A percentile compares a stretch with the other conserved stretches of the same genome.
Evolutionary conservation across 1,140 invertebrate species (phyloP).

Genomic region (Drosophila santomea): DNA sequence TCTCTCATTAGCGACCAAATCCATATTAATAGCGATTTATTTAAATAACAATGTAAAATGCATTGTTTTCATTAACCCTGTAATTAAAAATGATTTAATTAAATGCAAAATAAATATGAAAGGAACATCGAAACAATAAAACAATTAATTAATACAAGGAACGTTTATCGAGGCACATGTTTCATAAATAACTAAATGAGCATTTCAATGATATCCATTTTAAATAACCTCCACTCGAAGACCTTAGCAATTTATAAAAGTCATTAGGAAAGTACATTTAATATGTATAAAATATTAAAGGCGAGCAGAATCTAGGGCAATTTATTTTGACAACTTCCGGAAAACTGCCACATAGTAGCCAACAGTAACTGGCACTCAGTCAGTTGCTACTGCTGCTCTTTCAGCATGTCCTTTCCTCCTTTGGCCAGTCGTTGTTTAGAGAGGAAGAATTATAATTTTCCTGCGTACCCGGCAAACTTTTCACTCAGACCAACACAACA

Average conservation of each 20-base stretch:
- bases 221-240: neutral
- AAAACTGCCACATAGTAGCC: constrained; percentile 30
- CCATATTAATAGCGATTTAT: constrained; percentile 7
- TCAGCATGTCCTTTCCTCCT: constrained; percentile 21
- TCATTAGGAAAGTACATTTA: constrained; percentile 8
- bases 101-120: constrained; percentile 19
- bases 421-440: constrained; percentile 57
- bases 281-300: constrained; percentile 1
- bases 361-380: constrained; percentile 47
- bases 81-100: constrained; percentile 52
- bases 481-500: constrained; percentile 39
- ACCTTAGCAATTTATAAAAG: constrained; percentile 12
- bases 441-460: constrained; percentile 76
- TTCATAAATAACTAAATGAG: constrained; percentile 34
- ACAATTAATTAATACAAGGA: constrained; percentile 26
- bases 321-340: constrained; percentile 42
- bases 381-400: constrained; percentile 5
- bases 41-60: constrained; percentile 5
- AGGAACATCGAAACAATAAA: constrained; percentile 37
- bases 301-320: constrained; percentile 11
- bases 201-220: constrained; percentile 33
- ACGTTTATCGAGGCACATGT: constrained; percentile 9
- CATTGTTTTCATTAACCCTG: constrained; percentile 58
- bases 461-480: constrained; percentile 53
- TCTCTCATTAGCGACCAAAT: constrained; percentile 22